Evolutionary conservation across 2,797 vertebrate species (phyloP), one percentile per base, ranked within the genome.

Genomic region (Enteromius trimaculatus): DNA sequence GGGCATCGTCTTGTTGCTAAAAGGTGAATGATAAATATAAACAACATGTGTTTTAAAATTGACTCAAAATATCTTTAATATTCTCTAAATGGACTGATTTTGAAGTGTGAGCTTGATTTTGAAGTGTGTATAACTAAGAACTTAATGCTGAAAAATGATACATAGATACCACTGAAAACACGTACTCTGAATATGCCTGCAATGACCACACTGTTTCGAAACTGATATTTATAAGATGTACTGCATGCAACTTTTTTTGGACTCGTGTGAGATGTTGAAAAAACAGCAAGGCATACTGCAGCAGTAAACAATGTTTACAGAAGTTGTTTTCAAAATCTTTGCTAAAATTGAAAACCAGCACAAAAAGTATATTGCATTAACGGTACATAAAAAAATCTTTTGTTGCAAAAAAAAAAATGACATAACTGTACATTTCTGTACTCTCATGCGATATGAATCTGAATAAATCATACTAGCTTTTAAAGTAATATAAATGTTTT

Each of bases 401-500:
- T 13, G 42, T 44, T 51, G 44, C 4, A 51, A 19, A 34, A 49
- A 34, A 49, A 19, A 49, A 29, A 71, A 16, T 49, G 16, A 70
- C 66, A 69, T 44, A 60, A 11, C 11, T 60, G 11, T 23, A 26
- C 26, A 53, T 11, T 7, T 53, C 70, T 53, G 26, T 7, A 21
- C 19, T 34, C 11, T 34, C 29, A 74, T 34, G 29, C 1, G 0
- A 74, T 53, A 53, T 53, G 47, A 74, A 75, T 37, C 29, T 37
- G 49, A 75, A 37, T 37, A 2, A 37, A 37, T 37, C 29, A 65
- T 53, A 37, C 3, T 37, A 21, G 23, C 9, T 74, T 72, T 53
- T 51, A 74, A 47, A 74, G 19, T 53, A 77, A 39, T 60, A 60
- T 11, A 42, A 60, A 11, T n/a, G 1, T 65, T 49, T 65, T 78